These are phyloP conservation scores for Lamprotornis superbus DNA, from an alignment of 2,113 vertebrate genomes.

Conservation along the genomic window DNA sequence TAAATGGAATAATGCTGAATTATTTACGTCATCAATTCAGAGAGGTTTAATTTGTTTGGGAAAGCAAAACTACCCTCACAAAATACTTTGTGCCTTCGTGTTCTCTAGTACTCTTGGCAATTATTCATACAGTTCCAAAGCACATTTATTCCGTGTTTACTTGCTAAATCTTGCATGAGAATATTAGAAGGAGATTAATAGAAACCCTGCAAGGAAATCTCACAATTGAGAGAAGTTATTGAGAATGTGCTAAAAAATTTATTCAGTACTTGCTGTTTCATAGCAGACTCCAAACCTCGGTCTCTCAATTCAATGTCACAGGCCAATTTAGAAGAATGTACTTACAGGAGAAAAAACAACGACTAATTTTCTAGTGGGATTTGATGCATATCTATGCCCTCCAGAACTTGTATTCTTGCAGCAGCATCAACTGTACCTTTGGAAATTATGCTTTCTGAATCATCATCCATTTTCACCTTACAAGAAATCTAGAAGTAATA, in stretches of 20 bases:
- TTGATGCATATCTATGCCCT: background rate
- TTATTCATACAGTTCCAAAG: slow-evolving; percentile 24
- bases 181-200: slow-evolving; percentile 36
- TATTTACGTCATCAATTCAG: background rate
- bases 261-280: background rate
- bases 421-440: background rate
- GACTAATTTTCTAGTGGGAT: background rate
- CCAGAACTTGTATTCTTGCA: background rate
- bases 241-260: slow-evolving; percentile 9
- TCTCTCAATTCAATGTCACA: background rate
- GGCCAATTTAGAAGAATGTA: background rate
- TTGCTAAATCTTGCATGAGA: slow-evolving; percentile 57
- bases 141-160: slow-evolving; percentile 33
- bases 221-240: background rate
- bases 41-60: slow-evolving; percentile 46
- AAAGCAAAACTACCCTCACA: slow-evolving; percentile 23
- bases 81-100: background rate
- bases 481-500: background rate
- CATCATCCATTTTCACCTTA: background rate
- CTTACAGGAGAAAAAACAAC: background rate
- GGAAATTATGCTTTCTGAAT: background rate
- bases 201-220: slow-evolving; percentile 4
- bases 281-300: background rate
- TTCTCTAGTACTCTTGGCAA: slow-evolving; percentile 1
- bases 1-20: slow-evolving; percentile 24